Conservation (phyloP, 2,113 vertebrate species). For the Myrmecobius fasciatus region DNA sequence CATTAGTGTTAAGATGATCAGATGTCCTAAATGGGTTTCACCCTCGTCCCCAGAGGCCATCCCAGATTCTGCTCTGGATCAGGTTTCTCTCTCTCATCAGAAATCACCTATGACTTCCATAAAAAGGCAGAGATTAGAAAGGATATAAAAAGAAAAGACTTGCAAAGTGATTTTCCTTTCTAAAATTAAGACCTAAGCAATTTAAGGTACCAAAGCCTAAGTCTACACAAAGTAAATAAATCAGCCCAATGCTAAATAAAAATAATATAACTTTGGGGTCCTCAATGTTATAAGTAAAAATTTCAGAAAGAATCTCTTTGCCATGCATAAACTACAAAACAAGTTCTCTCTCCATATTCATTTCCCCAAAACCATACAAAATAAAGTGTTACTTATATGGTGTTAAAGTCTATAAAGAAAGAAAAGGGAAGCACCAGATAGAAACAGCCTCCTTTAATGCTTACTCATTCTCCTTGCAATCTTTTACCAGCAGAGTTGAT, state of each 20-base stretch:
- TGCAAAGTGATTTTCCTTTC: constrained; percentile 33
- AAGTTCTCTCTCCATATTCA: too few relatives aligned
- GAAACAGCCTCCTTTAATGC: background rate
- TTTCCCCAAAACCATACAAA: background rate
- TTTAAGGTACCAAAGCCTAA: background rate
- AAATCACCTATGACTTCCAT: background rate
- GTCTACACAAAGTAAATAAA: background rate
- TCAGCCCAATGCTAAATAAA: background rate
- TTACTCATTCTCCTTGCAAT: background rate
- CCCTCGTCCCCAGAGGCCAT: background rate
- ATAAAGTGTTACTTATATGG: background rate
- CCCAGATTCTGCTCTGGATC: background rate
- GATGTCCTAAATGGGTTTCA: background rate
- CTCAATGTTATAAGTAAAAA: background rate
- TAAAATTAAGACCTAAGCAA: background rate
- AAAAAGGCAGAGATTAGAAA: background rate
- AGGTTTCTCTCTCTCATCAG: background rate
- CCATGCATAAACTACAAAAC: background rate
- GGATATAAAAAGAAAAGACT: background rate
- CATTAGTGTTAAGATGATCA: background rate
- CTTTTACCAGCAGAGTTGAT: background rate
- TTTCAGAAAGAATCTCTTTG: background rate
- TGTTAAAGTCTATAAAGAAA: accelerated
- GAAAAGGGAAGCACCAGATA: background rate
- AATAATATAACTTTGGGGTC: background rate